These are phyloP conservation scores for Chaetorhynchus papuensis DNA, from an alignment of 2,113 vertebrate genomes.

Conservation along the genomic window DNA sequence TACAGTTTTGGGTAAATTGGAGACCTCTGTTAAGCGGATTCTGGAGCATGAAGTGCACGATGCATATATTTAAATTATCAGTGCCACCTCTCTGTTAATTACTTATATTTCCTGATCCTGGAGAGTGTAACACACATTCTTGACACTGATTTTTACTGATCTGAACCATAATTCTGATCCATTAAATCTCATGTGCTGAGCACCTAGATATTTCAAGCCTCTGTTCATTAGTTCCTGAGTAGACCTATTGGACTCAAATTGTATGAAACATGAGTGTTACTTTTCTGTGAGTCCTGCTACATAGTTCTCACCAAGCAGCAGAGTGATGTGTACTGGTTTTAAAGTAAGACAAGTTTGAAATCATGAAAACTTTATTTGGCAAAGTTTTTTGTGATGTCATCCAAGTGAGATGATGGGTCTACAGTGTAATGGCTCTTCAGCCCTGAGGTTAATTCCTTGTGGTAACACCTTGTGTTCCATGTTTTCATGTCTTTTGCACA, in stretches of 20 bases:
- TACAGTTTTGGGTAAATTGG: neutral
- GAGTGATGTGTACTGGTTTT: neutral
- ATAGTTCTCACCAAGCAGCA: neutral
- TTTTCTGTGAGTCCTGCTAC: neutral
- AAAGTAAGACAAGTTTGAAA: neutral
- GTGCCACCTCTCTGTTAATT: neutral
- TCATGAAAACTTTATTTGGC: neutral
- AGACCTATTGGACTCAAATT: neutral
- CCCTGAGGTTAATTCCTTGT: neutral
- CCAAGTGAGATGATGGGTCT: neutral
- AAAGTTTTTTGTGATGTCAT: neutral
- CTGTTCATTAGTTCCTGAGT: neutral
- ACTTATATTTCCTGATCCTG: neutral
- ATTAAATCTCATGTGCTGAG: neutral
- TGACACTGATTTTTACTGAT: neutral
- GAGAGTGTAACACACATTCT: neutral
- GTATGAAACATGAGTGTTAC: neutral
- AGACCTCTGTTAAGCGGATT: neutral
- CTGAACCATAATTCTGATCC: neutral
- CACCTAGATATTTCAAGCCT: neutral
- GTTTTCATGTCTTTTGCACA: neutral
- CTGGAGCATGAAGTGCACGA: neutral
- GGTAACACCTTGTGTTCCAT: neutral
- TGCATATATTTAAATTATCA: neutral
- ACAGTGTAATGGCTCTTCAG: neutral